These are phyloP conservation scores for Mustelus asterias DNA, from an alignment of 2,113 vertebrate genomes.

Conservation along the genomic window DNA sequence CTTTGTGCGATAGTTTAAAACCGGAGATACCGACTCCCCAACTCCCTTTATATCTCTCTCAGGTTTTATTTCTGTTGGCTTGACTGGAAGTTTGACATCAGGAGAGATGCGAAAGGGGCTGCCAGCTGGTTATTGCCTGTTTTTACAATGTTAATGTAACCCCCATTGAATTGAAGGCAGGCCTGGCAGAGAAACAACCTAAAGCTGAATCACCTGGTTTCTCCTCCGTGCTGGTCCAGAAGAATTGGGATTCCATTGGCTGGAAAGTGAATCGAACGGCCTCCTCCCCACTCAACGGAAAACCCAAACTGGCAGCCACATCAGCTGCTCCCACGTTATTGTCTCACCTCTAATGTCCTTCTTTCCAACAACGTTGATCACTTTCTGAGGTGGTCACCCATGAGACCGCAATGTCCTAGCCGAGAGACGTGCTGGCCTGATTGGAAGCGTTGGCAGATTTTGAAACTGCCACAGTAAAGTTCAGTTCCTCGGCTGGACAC, in stretches of 20 bases:
- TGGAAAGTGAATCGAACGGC: background rate
- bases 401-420: background rate
- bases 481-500: background rate
- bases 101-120: background rate
- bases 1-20: background rate
- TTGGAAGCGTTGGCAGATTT: background rate
- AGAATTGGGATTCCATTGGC: background rate
- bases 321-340: background rate
- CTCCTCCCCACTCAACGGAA: background rate
- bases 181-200: background rate
- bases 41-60: background rate
- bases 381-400: background rate
- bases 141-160: background rate
- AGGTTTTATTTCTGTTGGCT: background rate
- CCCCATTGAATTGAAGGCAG: background rate
- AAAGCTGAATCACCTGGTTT: background rate
- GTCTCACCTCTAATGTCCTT: background rate
- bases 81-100: background rate
- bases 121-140: background rate
- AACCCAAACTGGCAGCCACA: no score
- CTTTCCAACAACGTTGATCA: background rate
- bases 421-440: background rate
- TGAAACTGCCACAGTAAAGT: background rate
- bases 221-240: background rate
- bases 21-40: background rate